These are phyloP conservation scores for Takifugu flavidus DNA, from an alignment of 2,113 vertebrate species.

Conservation along the genomic window DNA sequence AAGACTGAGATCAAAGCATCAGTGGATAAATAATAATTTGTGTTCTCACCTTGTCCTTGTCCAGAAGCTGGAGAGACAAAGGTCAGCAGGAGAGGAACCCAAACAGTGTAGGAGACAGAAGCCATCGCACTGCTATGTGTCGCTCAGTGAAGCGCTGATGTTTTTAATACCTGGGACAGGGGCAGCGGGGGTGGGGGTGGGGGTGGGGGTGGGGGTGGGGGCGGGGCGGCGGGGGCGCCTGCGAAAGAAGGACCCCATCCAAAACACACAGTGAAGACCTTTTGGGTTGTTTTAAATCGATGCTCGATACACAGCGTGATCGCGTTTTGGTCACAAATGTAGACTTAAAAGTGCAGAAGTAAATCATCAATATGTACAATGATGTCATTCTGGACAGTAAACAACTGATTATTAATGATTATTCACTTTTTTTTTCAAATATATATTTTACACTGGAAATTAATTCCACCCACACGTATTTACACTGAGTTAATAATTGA, in stretches of 20 bases:
- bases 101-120: background rate
- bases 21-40: background rate
- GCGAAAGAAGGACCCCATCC: background rate
- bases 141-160: background rate
- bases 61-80: slow-evolving; percentile 19
- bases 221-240: too few species aligned
- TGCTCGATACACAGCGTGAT: too few species aligned
- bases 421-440: too few species aligned
- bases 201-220: too few species aligned
- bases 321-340: too few species aligned
- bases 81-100: slow-evolving; percentile 22
- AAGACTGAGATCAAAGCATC: background rate
- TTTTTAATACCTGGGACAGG: slow-evolving; percentile 2
- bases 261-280: background rate
- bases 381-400: too few species aligned
- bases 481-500: background rate
- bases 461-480: too few species aligned
- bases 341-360: too few species aligned
- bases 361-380: too few species aligned
- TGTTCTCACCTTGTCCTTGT: slow-evolving; percentile 21
- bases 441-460: too few species aligned
- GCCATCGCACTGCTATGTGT: slow-evolving; percentile 13
- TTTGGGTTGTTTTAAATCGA: too few species aligned
- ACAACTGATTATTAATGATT: too few species aligned
- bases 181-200: background rate